Evolutionary conservation across 2,888 invertebrate species (phyloP).

Genomic region (Ctenicera cuprea): DNA sequence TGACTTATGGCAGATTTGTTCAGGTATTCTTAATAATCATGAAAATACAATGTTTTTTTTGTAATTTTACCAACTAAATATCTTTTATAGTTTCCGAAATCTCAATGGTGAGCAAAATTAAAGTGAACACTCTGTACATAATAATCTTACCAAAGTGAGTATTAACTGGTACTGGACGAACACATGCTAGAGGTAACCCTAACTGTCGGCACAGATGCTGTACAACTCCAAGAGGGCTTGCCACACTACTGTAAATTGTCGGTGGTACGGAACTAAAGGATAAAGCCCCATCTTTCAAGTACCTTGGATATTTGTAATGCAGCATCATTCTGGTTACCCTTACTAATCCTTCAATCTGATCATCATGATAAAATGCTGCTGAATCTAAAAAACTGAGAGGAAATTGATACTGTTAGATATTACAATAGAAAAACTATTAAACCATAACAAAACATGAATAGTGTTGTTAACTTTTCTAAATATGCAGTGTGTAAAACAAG

Average conservation of each 20-base stretch:
- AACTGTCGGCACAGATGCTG: slow-evolving; percentile 89
- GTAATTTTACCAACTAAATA: no score
- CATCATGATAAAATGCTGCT: slow-evolving; percentile 91
- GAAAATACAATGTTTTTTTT: no score
- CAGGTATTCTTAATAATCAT: no score
- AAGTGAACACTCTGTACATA: no score
- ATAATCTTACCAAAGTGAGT: slow-evolving; percentile 76
- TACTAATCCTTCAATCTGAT: slow-evolving; percentile 90
- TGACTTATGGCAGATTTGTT: no score
- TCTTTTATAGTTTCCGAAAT: no score
- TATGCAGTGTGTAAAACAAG: no score
- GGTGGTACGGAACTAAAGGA: slow-evolving; percentile 90
- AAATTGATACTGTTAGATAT: neutral
- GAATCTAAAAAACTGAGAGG: slow-evolving; percentile 85
- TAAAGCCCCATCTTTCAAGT: slow-evolving; percentile 87
- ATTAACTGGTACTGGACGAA: slow-evolving; percentile 89
- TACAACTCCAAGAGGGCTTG: slow-evolving; percentile 85
- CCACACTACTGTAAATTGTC: slow-evolving; percentile 88
- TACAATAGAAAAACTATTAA: slow-evolving; percentile 1
- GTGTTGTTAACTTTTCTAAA: no score
- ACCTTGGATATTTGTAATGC: slow-evolving; percentile 87
- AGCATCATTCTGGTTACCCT: slow-evolving; percentile 87
- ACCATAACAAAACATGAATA: no score
- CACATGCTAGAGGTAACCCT: slow-evolving; percentile 89
- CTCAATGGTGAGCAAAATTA: no score